Evolutionary conservation across 2,888 invertebrate species (phyloP).

Genomic region (Trichogramma dendrolimi): DNA sequence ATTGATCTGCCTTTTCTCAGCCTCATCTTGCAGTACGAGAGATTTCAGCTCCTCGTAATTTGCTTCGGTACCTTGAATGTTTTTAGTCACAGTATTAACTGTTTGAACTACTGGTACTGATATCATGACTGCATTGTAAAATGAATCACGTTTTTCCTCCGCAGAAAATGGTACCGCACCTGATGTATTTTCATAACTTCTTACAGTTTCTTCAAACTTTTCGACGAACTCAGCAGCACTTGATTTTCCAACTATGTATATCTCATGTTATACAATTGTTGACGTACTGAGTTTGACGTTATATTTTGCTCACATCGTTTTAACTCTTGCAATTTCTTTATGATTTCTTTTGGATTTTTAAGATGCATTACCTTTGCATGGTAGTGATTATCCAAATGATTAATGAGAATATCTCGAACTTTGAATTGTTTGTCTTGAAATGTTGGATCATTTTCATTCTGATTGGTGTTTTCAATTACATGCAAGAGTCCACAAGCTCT

Average conservation of each 20-base stretch:
- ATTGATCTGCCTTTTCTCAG: too few species aligned
- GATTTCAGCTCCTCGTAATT: too few species aligned
- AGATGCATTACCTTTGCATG: constrained; percentile 5
- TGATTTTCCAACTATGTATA: constrained; percentile 17
- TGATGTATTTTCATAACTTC: constrained; percentile 16
- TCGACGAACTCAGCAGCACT: constrained; percentile 22
- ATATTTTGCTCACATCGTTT: constrained; percentile 21
- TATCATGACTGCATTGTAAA: too few species aligned
- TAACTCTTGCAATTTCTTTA: constrained; percentile 20
- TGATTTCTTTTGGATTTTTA: constrained; percentile 20
- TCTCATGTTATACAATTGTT: constrained; percentile 16
- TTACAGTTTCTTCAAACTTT: constrained; percentile 20
- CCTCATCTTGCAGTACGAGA: too few species aligned
- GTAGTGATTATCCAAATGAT: constrained; percentile 1
- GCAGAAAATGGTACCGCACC: too few species aligned
- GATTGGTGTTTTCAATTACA: neutral
- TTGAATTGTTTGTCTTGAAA: neutral
- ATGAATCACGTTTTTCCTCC: too few species aligned
- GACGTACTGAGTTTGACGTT: constrained; percentile 15
- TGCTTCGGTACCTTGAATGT: too few species aligned
- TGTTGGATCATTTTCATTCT: neutral
- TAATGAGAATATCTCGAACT: constrained; percentile 10
- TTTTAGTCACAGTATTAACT: too few species aligned
- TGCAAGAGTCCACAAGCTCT: neutral
- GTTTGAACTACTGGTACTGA: too few species aligned